Evolutionary conservation across 2,888 invertebrate species (phyloP).

Genomic region (Polia nebulosa): DNA sequence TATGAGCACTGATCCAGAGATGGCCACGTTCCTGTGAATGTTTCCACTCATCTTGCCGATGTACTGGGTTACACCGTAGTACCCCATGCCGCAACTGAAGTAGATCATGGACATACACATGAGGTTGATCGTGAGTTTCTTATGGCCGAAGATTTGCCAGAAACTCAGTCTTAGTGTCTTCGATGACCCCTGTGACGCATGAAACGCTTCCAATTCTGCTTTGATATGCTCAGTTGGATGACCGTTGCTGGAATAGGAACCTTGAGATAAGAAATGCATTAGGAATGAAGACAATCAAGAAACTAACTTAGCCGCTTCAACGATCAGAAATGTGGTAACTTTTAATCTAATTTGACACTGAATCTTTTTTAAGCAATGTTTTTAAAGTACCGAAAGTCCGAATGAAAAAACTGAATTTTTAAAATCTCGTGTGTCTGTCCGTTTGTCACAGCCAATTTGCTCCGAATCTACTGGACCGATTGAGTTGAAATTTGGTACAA

Average conservation of each 20-base stretch:
- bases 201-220: conserved; percentile 75
- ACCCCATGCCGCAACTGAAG: conserved; percentile 95
- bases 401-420: no score
- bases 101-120: conserved; percentile 93
- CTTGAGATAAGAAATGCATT: conserved; percentile 35
- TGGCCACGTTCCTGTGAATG: conserved; percentile 94
- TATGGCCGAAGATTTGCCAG: conserved; percentile 81
- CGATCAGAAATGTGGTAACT: no score
- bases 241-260: conserved; percentile 73
- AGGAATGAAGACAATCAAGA: not conserved
- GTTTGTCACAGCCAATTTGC: no score
- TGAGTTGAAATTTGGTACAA: no score
- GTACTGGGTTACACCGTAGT: conserved; percentile 96
- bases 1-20: conserved; percentile 92
- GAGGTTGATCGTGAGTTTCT: conserved; percentile 91
- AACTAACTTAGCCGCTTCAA: no score
- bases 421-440: no score
- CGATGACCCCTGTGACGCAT: conserved; percentile 48
- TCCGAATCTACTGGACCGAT: no score
- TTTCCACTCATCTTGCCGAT: conserved; percentile 94
- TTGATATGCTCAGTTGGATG: conserved; percentile 70
- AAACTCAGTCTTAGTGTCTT: conserved; percentile 71
- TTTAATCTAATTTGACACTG: no score
- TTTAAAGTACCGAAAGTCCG: no score
- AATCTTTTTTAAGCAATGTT: no score